Base-by-base conservation (phyloP, 2,113 vertebrate species). In the Phylloscopus whistleri region DNA sequence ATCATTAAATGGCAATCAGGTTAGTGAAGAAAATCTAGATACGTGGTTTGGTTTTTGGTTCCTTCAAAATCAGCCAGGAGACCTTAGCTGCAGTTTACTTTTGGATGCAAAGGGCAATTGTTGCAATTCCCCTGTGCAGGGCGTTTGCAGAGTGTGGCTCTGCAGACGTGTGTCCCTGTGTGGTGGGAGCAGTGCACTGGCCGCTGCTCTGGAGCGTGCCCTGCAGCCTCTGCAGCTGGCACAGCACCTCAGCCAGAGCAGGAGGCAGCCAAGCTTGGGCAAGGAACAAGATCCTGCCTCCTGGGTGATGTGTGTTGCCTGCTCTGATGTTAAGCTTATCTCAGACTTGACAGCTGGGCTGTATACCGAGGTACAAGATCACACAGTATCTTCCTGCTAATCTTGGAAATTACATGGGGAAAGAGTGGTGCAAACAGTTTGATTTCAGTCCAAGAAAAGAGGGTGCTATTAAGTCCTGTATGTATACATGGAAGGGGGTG, bases 131-230 rank as follows among this genome's bases (percentile, higher is more conserved):
- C 11, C 12, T 12, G 7, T 68, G 33, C 23, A 31, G 44, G 9
- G 15, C 16, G 11, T 44, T 53, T 85, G 8, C 72, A 46, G 48
- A 14, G 23, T 26, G 28, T 68, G 56, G 62, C 75, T 41, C 7
- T 75, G 52, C 26, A n/a, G 26, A 7, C 28, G 5, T 10, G 22
- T 21, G 48, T 67, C 7, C 43, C 44, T 51, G 37, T 30, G 27
- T 35, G 56, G 27, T 2, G 33, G 31, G 1, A 15, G 7, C 3
- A 3, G 24, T 2, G 23, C 9, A n/a, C 39, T 68, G 31, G 24
- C 2, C 27, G 0, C 17, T 18, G 43, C 2, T 31, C 30, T 0
- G 3, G 4, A 7, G 10, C 4, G 41, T 2, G 16, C 28, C 62
- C 1, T 1, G 37, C 46, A 14, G 41, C 41, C 13, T 52, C 16